A percentile compares a stretch with the other conserved stretches of the same genome.
These are phyloP conservation scores for Cetoscarus ocellatus DNA, from an alignment of 2,797 vertebrate genomes.

Conservation along the genomic window DNA sequence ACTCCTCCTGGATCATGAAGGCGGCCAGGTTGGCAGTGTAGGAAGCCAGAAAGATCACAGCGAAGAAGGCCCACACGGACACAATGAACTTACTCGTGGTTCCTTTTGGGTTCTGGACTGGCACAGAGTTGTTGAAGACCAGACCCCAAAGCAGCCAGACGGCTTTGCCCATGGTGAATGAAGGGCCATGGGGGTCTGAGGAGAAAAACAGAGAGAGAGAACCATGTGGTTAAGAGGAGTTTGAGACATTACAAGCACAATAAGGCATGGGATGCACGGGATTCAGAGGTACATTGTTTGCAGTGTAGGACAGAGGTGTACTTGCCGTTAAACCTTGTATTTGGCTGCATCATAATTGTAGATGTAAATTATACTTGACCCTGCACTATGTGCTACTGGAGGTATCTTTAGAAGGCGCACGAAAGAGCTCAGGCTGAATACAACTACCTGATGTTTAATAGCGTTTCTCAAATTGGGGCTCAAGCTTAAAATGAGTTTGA, in stretches of 20 bases:
- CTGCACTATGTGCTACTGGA: too few species aligned
- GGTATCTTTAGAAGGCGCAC: too few species aligned
- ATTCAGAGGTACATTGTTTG: neutral
- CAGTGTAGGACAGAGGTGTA: too few species aligned
- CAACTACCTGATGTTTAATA: too few species aligned
- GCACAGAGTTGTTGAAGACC: constrained; percentile 99
- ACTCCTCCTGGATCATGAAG: constrained; percentile 99
- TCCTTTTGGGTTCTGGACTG: constrained; percentile 97
- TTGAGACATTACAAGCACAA: neutral
- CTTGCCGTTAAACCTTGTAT: too few species aligned
- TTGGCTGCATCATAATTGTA: too few species aligned
- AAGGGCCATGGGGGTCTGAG: constrained; percentile 94
- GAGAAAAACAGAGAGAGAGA: neutral
- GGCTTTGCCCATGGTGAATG: constrained; percentile 97
- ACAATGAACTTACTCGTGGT: constrained; percentile 99
- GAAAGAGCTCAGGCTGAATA: too few species aligned
- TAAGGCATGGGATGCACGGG: too few species aligned
- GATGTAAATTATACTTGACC: too few species aligned
- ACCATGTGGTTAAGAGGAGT: constrained; percentile 1
- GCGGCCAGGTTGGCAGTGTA: constrained; percentile 98
- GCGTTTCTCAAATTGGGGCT: too few species aligned
- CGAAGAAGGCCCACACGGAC: constrained; percentile 99
- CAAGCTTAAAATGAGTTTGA: too few species aligned
- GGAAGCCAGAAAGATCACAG: constrained; percentile 98
- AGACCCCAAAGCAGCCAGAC: constrained; percentile 98